Percentiles rank a stretch among this genome's conserved stretches.
Evolutionary conservation across 23 tunicate genomes (phyloP).

Genomic region (Clavelina lepadiformis): DNA sequence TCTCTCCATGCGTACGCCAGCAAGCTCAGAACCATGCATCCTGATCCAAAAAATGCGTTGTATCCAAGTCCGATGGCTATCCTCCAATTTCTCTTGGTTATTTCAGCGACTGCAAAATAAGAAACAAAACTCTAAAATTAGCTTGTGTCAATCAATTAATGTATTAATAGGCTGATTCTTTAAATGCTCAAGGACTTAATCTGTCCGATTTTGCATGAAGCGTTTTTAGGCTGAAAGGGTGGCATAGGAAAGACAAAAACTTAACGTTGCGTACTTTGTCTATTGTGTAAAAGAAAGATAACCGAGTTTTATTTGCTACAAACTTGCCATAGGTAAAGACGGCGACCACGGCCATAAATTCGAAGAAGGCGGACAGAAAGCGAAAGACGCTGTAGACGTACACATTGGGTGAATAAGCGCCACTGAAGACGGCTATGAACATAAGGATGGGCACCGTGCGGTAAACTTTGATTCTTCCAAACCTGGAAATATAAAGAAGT

Average conservation of each 20-base stretch:
- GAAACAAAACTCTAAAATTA: background rate
- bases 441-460: background rate
- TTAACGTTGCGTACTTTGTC: no score
- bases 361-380: background rate
- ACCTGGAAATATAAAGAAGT: no score
- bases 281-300: no score
- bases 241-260: no score
- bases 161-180: background rate
- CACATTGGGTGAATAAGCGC: conserved; percentile 23
- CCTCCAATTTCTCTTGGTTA: conserved; percentile 19
- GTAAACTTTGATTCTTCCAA: conserved; percentile 14
- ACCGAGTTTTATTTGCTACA: no score
- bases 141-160: conserved; percentile 15
- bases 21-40: conserved; percentile 12
- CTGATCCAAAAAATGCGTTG: conserved; percentile 18
- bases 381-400: conserved; percentile 20
- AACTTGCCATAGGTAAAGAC: conserved; percentile 31
- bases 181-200: no score
- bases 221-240: no score
- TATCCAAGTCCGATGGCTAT: conserved; percentile 2
- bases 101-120: conserved; percentile 15
- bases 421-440: background rate
- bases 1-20: conserved; percentile 14
- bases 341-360: background rate
- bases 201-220: no score